These are phyloP conservation scores for Hermetia illucens DNA, from an alignment of 1,140 invertebrate genomes.

Conservation along the genomic window DNA sequence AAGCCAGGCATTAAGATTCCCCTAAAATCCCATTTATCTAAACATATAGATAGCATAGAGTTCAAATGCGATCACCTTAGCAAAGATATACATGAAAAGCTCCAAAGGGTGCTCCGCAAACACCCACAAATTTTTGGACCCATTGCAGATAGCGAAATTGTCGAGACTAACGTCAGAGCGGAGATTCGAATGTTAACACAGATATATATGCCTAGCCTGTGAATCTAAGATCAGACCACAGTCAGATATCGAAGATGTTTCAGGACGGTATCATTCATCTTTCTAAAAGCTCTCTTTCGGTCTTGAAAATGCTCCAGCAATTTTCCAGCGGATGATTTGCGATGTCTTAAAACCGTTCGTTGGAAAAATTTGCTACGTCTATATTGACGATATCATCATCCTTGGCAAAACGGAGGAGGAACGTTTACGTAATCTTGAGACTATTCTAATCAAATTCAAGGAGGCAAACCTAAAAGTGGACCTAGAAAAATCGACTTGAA, in stretches of 20 bases:
- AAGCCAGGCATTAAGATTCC: not conserved
- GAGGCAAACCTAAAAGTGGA: too few species aligned
- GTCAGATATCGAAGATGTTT: not conserved
- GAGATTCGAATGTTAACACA: conserved; percentile 1
- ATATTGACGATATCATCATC: too few species aligned
- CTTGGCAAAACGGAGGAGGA: too few species aligned
- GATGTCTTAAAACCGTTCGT: not conserved
- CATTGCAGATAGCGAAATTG: too few species aligned
- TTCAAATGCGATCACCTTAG: not conserved
- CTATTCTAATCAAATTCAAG: too few species aligned
- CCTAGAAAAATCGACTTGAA: too few species aligned
- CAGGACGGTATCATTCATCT: conserved; percentile 1
- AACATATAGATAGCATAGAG: not conserved
- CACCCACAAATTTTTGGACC: too few species aligned
- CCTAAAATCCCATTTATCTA: not conserved
- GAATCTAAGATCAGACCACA: not conserved
- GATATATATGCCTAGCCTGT: conserved; percentile 3
- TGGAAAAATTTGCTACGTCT: too few species aligned
- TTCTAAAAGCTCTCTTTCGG: conserved; percentile 10
- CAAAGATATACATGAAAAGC: not conserved
- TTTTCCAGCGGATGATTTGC: conserved; percentile 20
- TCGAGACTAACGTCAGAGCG: not conserved
- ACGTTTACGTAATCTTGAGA: not conserved
- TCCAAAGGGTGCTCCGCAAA: not conserved
- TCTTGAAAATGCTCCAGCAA: conserved; percentile 9